Evolutionary conservation across 2,797 vertebrate genomes (phyloP).

Genomic region (Acropternis orthonyx): DNA sequence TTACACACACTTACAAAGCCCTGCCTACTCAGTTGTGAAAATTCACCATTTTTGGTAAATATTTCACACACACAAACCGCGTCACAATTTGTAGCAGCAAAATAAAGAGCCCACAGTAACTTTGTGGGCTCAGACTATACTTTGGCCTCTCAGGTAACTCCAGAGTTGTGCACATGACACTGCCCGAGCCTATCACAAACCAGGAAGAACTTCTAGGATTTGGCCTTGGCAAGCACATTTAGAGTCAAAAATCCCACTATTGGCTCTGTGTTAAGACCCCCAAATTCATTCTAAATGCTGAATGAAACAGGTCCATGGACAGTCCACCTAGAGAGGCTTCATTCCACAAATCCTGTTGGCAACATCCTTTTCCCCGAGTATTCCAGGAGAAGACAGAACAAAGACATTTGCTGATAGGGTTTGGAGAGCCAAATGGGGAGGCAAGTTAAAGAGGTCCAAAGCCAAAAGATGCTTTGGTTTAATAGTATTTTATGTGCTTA

Average conservation of each 20-base stretch:
- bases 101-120: not conserved
- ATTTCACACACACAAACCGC: not conserved
- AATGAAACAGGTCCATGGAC: fast-evolving
- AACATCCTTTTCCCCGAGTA: not conserved
- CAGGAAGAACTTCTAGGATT: not conserved
- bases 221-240: not conserved
- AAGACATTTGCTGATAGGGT: not conserved
- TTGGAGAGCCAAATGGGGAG: not conserved
- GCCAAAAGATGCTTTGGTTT: not conserved
- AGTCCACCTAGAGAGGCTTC: not conserved
- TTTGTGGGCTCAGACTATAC: not conserved
- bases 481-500: not conserved
- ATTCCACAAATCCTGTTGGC: not conserved
- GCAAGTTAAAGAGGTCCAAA: not conserved
- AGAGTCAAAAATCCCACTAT: not conserved
- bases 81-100: not conserved
- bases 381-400: not conserved
- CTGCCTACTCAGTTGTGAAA: not conserved
- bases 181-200: not conserved
- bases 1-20: not conserved
- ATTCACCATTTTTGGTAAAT: not conserved
- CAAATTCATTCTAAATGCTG: not conserved
- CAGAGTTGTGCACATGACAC: not conserved
- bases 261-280: not conserved
- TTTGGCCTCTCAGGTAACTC: not conserved